A percentile compares a stretch with the other conserved stretches of the same genome.
Evolutionary conservation across 2,113 vertebrate genomes (phyloP).

Genomic region (Anarhynchus alexandrinus): DNA sequence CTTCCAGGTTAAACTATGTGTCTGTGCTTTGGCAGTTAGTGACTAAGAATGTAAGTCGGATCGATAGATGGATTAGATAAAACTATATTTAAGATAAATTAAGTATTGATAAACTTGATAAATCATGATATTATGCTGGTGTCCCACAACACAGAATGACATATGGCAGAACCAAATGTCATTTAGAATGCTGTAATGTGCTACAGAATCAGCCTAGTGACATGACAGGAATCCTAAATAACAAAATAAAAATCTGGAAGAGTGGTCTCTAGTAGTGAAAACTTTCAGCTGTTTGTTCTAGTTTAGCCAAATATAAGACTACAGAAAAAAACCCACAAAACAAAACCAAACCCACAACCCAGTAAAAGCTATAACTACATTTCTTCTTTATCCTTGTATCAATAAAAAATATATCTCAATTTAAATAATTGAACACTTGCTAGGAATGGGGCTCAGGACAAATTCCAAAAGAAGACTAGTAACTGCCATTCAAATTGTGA

Average conservation of each 20-base stretch:
- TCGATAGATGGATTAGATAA: neutral
- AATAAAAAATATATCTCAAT: neutral
- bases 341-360: neutral
- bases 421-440: neutral
- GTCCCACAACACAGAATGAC: neutral
- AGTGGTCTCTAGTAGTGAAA: neutral
- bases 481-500: neutral
- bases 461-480: neutral
- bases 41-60: neutral
- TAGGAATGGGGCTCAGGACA: neutral
- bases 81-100: conserved; percentile 7
- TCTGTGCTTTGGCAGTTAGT: neutral
- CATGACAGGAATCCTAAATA: neutral
- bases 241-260: neutral
- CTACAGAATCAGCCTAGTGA: neutral
- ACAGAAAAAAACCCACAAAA: accelerated
- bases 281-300: neutral
- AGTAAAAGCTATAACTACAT: neutral
- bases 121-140: neutral
- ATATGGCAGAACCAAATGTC: conserved; percentile 6
- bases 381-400: neutral
- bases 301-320: neutral
- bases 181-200: neutral
- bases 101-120: conserved; percentile 13
- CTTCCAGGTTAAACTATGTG: neutral